Evolutionary conservation across 1,140 invertebrate species (phyloP).

Genomic region (Eciton burchellii): DNA sequence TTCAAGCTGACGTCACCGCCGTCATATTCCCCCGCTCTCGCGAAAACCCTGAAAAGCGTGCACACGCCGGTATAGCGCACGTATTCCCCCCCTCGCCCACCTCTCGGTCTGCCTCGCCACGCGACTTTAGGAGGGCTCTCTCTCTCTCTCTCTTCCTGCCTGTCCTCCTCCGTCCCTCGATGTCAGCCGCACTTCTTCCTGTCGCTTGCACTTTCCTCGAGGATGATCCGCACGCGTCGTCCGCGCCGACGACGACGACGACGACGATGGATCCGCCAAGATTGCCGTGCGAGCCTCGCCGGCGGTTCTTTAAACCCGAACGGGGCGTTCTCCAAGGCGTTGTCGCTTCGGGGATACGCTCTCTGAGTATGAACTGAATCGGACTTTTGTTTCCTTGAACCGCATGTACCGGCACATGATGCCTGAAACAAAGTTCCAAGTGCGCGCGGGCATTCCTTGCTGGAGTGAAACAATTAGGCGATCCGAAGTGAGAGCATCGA

Average conservation of each 20-base stretch:
- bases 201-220: constrained; percentile 27
- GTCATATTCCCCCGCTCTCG: constrained; percentile 82
- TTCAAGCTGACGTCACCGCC: constrained; percentile 85
- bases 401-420: background rate
- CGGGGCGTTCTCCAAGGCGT: background rate
- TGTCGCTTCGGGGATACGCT: constrained; percentile 15
- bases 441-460: background rate
- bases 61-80: constrained; percentile 58
- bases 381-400: background rate
- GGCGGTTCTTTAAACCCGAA: constrained; percentile 29
- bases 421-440: constrained; percentile 13
- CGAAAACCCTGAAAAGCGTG: constrained; percentile 80
- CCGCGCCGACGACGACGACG: too few species aligned
- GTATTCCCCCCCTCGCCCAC: constrained; percentile 23
- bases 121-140: constrained; percentile 32
- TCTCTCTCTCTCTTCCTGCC: constrained; percentile 44
- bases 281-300: constrained; percentile 15
- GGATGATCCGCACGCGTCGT: constrained; percentile 32
- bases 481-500: constrained; percentile 22
- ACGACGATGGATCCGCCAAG: constrained; percentile 4
- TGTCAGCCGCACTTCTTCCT: constrained; percentile 2
- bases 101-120: background rate
- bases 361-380: background rate
- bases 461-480: constrained; percentile 16
- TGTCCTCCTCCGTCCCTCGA: constrained; percentile 40